Evolutionary conservation across 2,888 invertebrate species (phyloP).

Genomic region (Agrenia bidenticulata): DNA sequence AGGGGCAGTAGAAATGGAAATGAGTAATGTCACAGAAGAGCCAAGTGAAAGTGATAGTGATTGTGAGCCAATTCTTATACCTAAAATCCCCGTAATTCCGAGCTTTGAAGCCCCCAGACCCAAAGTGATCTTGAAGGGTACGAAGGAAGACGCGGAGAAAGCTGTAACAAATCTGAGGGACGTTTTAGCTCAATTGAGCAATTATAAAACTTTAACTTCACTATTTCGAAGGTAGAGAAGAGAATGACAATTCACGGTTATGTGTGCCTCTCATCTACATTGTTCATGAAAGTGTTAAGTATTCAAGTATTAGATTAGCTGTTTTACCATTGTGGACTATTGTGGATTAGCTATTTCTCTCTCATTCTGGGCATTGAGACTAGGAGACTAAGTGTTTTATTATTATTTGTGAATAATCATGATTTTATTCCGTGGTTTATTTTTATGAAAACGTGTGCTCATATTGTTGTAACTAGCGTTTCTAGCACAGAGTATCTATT

Average conservation of each 20-base stretch:
- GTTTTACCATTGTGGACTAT: too few relatives aligned
- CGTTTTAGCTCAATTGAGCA: conserved; percentile 25
- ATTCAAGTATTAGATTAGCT: too few relatives aligned
- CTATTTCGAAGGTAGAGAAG: conserved; percentile 2
- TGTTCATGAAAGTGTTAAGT: too few relatives aligned
- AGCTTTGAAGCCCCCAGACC: conserved; percentile 6
- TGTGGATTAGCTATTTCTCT: too few relatives aligned
- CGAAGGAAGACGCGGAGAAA: conserved; percentile 32
- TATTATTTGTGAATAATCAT: too few relatives aligned
- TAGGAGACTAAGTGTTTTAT: too few relatives aligned
- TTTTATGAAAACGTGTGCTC: too few relatives aligned
- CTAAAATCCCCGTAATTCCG: not conserved
- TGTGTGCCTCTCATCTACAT: too few relatives aligned
- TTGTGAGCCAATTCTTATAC: not conserved
- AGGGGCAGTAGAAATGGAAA: not conserved
- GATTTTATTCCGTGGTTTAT: too few relatives aligned
- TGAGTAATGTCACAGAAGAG: not conserved
- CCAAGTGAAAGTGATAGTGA: not conserved
- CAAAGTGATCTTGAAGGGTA: conserved; percentile 4
- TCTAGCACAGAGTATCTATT: too few relatives aligned
- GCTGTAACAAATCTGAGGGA: conserved; percentile 30
- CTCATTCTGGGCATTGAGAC: too few relatives aligned
- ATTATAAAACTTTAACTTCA: not conserved
- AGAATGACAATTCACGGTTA: not conserved
- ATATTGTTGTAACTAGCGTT: too few relatives aligned